Percentiles rank a stretch among this genome's conserved stretches.
Evolutionary conservation across 1,140 invertebrate genomes (phyloP).

Genomic region (Mesaphorura yosii): DNA sequence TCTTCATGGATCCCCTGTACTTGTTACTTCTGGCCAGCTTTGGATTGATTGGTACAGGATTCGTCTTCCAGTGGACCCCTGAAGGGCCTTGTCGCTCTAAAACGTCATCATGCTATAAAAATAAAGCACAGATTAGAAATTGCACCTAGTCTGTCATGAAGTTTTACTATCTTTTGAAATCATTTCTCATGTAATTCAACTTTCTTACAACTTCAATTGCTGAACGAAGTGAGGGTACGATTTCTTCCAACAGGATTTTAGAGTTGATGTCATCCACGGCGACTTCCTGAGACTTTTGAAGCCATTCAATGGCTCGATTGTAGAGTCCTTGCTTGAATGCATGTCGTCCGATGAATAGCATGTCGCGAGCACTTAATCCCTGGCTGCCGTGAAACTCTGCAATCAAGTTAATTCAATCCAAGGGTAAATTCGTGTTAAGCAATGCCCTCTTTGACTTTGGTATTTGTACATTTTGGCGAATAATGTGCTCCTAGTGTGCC

Average conservation of each 20-base stretch:
- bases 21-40: constrained; percentile 24
- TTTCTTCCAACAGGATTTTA: constrained; percentile 32
- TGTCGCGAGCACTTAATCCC: constrained; percentile 27
- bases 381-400: constrained; percentile 31
- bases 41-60: constrained; percentile 32
- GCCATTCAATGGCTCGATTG: constrained; percentile 33
- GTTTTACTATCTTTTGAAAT: too few species aligned
- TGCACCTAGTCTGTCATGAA: too few species aligned
- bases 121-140: neutral
- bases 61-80: constrained; percentile 33
- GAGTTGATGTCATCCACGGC: constrained; percentile 31
- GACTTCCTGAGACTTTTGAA: constrained; percentile 31
- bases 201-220: constrained; percentile 34
- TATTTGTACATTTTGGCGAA: too few species aligned
- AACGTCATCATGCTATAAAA: constrained; percentile 29
- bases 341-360: constrained; percentile 31
- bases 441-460: neutral
- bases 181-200: too few species aligned
- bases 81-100: constrained; percentile 31
- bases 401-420: constrained; percentile 10
- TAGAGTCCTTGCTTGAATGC: constrained; percentile 29
- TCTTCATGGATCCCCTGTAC: constrained; percentile 21
- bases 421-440: neutral
- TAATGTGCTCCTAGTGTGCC: too few species aligned
- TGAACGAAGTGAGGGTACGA: constrained; percentile 33